Evolutionary conservation across 2,888 invertebrate species (phyloP).

Genomic region (Pedicia rivosa): DNA sequence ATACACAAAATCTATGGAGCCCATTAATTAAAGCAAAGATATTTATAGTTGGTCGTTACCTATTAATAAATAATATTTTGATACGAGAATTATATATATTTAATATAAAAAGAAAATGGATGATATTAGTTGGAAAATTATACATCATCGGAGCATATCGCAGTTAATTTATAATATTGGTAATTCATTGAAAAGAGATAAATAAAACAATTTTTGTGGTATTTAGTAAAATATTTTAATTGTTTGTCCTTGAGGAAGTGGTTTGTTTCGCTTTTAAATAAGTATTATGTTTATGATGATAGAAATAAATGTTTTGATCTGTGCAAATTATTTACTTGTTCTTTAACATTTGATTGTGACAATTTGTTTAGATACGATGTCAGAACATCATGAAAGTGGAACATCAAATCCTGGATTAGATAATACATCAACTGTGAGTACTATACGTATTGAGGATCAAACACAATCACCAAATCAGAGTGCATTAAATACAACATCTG

Average conservation of each 20-base stretch:
- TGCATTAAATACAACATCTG: conserved; percentile 23
- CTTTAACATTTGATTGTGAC: background rate
- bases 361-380: conserved; percentile 17
- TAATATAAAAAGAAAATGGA: too few relatives aligned
- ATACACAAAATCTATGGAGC: too few relatives aligned
- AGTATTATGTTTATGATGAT: background rate
- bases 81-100: too few relatives aligned
- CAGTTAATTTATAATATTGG: conserved; percentile 29
- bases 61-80: too few relatives aligned
- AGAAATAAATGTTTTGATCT: background rate
- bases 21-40: too few relatives aligned
- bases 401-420: conserved; percentile 17
- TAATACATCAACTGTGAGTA: conserved; percentile 18
- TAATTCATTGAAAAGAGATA: too few relatives aligned
- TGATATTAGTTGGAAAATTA: conserved; percentile 3
- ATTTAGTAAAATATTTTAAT: too few relatives aligned
- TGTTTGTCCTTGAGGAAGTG: too few relatives aligned
- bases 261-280: background rate
- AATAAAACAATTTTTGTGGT: too few relatives aligned
- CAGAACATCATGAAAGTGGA: conserved; percentile 17
- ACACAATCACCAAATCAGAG: background rate
- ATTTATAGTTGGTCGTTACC: too few relatives aligned
- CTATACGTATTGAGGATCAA: conserved; percentile 1
- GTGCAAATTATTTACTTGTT: background rate
- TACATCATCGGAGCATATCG: conserved; percentile 26